Conservation (phyloP, 2,888 invertebrate genomes). For the Leucophenga maculata region DNA sequence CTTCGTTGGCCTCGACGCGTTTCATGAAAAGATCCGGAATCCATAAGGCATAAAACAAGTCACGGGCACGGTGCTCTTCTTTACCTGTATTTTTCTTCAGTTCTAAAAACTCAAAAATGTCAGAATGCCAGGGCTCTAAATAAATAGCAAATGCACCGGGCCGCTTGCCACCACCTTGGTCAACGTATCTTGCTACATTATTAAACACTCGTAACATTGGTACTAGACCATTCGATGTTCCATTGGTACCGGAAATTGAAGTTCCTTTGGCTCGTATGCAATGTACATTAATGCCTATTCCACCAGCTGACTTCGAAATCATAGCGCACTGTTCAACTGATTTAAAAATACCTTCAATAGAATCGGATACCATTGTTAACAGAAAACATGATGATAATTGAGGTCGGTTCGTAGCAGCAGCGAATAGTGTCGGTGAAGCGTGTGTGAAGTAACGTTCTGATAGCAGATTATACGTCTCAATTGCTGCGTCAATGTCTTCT, state of each 20-base stretch:
- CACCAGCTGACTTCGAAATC: conserved; percentile 97
- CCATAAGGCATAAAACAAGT: conserved; percentile 97
- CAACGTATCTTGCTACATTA: conserved; percentile 95
- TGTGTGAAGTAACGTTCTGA: conserved; percentile 98
- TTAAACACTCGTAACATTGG: conserved; percentile 97
- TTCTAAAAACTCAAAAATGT: conserved; percentile 95
- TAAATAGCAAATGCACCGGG: conserved; percentile 99
- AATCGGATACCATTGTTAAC: conserved; percentile 94
- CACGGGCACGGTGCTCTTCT: conserved; percentile 94
- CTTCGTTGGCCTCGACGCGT: conserved; percentile 85
- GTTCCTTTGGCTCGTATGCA: conserved; percentile 94
- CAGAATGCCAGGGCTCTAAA: conserved; percentile 99
- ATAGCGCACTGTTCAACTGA: conserved; percentile 93
- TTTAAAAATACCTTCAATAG: conserved; percentile 94
- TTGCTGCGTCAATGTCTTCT: conserved; percentile 91
- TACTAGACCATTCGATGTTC: conserved; percentile 94
- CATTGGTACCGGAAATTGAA: conserved; percentile 94
- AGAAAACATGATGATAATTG: conserved; percentile 97
- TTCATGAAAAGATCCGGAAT: conserved; percentile 99
- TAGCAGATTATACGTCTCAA: conserved; percentile 95
- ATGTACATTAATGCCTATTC: conserved; percentile 96
- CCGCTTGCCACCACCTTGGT: conserved; percentile 97
- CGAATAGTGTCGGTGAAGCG: conserved; percentile 97
- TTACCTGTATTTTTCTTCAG: conserved; percentile 96
- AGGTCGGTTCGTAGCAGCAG: conserved; percentile 91